phyloP scores from a whole-genome alignment of 2,113 vertebrate genomes.

The Eira barbara region DNA sequence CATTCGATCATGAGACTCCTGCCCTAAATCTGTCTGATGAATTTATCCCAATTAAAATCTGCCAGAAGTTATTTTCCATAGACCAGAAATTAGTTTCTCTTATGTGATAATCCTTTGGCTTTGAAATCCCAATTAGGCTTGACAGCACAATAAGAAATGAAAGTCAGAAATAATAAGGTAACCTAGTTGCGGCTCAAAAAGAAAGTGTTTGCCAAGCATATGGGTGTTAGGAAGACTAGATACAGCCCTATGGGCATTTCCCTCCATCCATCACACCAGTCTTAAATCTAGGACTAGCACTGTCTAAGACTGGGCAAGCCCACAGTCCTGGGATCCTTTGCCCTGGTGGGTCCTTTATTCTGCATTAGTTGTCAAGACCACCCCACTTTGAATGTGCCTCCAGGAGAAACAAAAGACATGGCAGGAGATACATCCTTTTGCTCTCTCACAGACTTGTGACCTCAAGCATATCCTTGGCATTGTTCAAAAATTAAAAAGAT shows the following conservation, averaged over 20 bases:
- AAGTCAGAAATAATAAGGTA: slow-evolving; percentile 28
- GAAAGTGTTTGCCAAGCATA: neutral
- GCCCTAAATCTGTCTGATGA: slow-evolving; percentile 15
- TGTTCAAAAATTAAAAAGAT: slow-evolving; percentile 7
- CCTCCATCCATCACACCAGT: neutral
- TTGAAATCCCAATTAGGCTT: slow-evolving; percentile 24
- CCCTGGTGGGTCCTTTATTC: neutral
- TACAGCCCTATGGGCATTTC: neutral
- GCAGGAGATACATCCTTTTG: neutral
- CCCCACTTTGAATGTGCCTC: neutral
- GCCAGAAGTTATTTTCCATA: neutral
- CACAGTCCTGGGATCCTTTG: neutral
- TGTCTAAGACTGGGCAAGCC: neutral
- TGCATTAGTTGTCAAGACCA: neutral
- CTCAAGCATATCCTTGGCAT: neutral
- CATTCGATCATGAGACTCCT: neutral
- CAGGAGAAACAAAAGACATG: neutral
- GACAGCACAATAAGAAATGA: neutral
- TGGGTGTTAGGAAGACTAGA: neutral
- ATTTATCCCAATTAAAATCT: slow-evolving; percentile 33
- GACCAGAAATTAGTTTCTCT: neutral
- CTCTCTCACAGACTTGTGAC: neutral
- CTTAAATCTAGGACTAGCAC: neutral
- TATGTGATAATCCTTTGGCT: neutral
- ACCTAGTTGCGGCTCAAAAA: neutral